Percentiles rank a stretch among this genome's conserved stretches.
phyloP scores from a whole-genome alignment of 2,888 invertebrate species.

The Hylaea fasciaria region DNA sequence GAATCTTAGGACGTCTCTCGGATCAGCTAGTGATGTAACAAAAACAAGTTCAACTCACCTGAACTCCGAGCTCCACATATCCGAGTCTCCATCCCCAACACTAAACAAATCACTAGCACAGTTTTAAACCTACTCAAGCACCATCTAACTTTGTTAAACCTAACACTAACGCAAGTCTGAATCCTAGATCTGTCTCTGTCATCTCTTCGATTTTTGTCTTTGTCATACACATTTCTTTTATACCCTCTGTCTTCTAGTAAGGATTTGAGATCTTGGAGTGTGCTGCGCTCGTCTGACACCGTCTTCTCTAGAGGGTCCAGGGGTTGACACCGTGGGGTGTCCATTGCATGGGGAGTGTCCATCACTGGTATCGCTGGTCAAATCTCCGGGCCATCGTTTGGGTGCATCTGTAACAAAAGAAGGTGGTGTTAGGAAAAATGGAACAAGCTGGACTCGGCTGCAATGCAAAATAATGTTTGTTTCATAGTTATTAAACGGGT shows the following conservation, averaged over 20 bases:
- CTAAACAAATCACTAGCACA: conserved; percentile 73
- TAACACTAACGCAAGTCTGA: conserved; percentile 55
- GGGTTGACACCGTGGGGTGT: conserved; percentile 43
- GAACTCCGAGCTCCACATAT: conserved; percentile 73
- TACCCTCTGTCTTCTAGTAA: conserved; percentile 80
- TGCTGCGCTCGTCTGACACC: conserved; percentile 57
- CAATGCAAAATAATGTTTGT: no score
- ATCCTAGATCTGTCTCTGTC: conserved; percentile 65
- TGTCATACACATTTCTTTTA: conserved; percentile 48
- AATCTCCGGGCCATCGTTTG: conserved; percentile 68
- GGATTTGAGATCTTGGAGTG: conserved; percentile 74
- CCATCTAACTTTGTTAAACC: conserved; percentile 65
- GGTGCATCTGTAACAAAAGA: conserved; percentile 75
- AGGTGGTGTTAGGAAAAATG: conserved; percentile 31
- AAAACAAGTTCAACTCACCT: conserved; percentile 61
- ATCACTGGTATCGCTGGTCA: conserved; percentile 59
- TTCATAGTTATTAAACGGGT: no score
- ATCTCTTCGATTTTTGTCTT: conserved; percentile 61
- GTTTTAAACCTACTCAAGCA: conserved; percentile 74
- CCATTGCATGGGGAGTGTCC: conserved; percentile 54
- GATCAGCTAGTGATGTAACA: not conserved
- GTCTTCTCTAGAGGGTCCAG: conserved; percentile 68
- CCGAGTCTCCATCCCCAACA: conserved; percentile 64
- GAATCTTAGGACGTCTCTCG: no score
- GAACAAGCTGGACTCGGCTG: no score